Conservation (phyloP, 2,797 vertebrate species). For the Acanthopagrus latus region DNA sequence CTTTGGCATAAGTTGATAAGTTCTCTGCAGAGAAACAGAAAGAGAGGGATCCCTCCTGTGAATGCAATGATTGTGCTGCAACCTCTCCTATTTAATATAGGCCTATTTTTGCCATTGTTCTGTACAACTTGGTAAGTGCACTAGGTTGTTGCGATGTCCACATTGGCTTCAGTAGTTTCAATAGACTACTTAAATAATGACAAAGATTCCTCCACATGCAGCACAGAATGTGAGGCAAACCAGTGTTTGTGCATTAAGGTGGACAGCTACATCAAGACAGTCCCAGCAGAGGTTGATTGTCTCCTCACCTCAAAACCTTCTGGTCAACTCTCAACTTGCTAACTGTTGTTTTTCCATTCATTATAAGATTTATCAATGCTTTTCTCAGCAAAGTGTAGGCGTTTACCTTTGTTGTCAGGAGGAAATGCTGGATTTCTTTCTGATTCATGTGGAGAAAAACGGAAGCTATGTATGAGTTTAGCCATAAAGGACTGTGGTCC, state of each 20-base stretch:
- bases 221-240: too few relatives aligned
- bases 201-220: too few relatives aligned
- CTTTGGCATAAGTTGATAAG: background rate
- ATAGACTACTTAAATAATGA: too few relatives aligned
- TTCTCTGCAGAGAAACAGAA: too few relatives aligned
- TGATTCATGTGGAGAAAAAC: background rate
- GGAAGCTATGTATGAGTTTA: background rate
- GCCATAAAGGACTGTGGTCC: slow-evolving; percentile 3
- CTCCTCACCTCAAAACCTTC: background rate
- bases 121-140: too few relatives aligned
- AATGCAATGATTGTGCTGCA: too few relatives aligned
- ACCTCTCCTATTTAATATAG: too few relatives aligned
- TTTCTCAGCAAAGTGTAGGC: slow-evolving; percentile 1
- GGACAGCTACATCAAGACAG: background rate
- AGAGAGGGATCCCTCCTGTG: too few relatives aligned
- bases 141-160: too few relatives aligned
- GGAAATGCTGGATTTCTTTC: slow-evolving; percentile 8
- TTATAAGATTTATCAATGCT: background rate
- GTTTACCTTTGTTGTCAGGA: slow-evolving; percentile 19
- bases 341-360: background rate
- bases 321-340: background rate
- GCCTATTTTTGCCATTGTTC: too few relatives aligned
- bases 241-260: too few relatives aligned
- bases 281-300: background rate
- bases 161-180: too few relatives aligned